Conservation (phyloP, 2,888 invertebrate species). For the Ichneumoninae sp. region DNA sequence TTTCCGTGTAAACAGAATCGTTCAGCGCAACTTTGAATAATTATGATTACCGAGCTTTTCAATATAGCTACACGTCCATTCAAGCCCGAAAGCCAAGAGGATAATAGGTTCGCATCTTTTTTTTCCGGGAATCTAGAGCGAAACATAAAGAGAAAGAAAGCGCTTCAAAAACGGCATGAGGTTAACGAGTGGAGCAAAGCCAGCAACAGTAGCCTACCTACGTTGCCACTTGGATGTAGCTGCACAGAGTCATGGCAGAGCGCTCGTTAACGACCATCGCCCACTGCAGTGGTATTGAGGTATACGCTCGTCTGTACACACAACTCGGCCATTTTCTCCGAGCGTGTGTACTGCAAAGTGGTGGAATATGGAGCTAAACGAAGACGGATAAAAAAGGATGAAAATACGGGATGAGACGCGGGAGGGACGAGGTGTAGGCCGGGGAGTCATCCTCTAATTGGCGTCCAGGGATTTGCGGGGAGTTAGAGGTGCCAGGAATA, state of each 20-base stretch:
- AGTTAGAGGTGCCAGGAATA: slow-evolving; percentile 77
- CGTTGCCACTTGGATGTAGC: slow-evolving; percentile 39
- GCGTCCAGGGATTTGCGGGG: slow-evolving; percentile 77
- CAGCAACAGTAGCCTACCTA: slow-evolving; percentile 21
- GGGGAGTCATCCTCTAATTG: slow-evolving; percentile 76
- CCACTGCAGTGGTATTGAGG: slow-evolving; percentile 15
- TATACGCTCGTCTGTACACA: slow-evolving; percentile 31
- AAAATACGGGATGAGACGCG: slow-evolving; percentile 70
- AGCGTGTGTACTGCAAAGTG: slow-evolving; percentile 49
- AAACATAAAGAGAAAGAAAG: slow-evolving; percentile 13
- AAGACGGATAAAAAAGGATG: slow-evolving; percentile 30
- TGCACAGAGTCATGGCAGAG: slow-evolving; percentile 67
- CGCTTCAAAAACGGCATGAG: slow-evolving; percentile 37
- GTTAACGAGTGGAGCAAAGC: slow-evolving; percentile 57
- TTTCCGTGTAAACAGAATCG: background rate
- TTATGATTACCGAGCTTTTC: background rate
- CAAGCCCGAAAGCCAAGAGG: background rate
- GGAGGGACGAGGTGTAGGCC: slow-evolving; percentile 67
- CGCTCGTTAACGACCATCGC: slow-evolving; percentile 77
- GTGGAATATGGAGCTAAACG: slow-evolving; percentile 34
- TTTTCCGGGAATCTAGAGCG: background rate
- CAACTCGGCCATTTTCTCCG: slow-evolving; percentile 21
- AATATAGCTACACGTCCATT: background rate
- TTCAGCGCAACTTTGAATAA: background rate
- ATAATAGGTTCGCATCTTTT: background rate